phyloP scores from a whole-genome alignment of 2,888 invertebrate species.

The Bimastos eiseni region DNA sequence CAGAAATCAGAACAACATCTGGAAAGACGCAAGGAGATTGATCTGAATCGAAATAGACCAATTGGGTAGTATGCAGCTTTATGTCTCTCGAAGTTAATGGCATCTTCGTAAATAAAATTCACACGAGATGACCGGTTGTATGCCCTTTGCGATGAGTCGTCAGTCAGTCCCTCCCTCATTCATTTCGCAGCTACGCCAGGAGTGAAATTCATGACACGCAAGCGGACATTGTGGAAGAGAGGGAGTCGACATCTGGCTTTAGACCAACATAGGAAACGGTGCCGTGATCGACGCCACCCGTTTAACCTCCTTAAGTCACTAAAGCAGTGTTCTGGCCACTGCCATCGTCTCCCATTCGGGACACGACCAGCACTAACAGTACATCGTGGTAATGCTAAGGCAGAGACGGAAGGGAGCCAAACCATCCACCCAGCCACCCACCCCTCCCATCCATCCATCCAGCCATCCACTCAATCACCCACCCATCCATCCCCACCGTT shows the following conservation, averaged over 20 bases:
- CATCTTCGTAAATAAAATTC: not conserved
- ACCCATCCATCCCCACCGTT: not conserved
- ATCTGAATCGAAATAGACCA: not conserved
- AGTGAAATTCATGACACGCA: not conserved
- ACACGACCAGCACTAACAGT: not conserved
- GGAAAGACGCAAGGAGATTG: not conserved
- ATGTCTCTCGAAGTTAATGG: slow-evolving; percentile 13
- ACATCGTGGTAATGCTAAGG: not conserved
- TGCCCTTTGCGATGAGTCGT: not conserved
- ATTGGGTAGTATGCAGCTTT: not conserved
- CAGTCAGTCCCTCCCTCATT: not conserved
- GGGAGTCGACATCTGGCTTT: not conserved
- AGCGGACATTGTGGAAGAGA: not conserved
- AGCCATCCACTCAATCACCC: too few species aligned
- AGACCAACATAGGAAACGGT: not conserved
- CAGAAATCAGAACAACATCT: not conserved
- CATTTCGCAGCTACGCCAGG: not conserved
- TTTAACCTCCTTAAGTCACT: slow-evolving; percentile 1
- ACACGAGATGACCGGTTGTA: not conserved
- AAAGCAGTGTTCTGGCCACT: not conserved
- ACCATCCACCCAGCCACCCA: not conserved
- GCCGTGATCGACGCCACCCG: not conserved
- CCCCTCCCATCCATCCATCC: not conserved
- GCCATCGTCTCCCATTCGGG: not conserved
- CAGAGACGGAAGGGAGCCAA: not conserved